Evolutionary conservation across 1,140 invertebrate genomes (phyloP), one percentile per base, ranked within the genome.

Genomic region (Calosoma granatense): DNA sequence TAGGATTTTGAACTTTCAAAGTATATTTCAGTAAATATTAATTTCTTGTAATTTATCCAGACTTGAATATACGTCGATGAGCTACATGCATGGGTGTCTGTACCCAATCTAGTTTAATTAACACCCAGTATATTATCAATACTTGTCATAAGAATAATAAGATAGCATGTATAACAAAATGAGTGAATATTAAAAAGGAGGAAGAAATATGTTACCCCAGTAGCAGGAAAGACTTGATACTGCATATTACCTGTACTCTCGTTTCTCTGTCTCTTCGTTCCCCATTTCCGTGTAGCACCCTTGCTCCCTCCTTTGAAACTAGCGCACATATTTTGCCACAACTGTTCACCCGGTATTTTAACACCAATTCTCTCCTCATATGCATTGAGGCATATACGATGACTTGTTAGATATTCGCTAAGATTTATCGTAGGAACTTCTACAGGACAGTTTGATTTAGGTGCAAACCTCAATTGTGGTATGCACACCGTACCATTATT

Each of bases 371-470:
- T 75, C 64, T 85, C 81, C 63, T 87, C 78, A 63, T 87, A 87
- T 0, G 84, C 81, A 57, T 80, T 81, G 54, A 88, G 78, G 65
- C 84, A 86, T 1, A 89, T 84, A 60, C 82, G 86, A 57, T 85
- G 80, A 59, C 83, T 85, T 36, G 83, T 86, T 14, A 88, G 69
- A 64, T 84, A 85, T 65, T 88, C 86, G 41, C 81, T 84, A 19
- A 87, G 76, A 69, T 83, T 85, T 0, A 88, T 74, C n/a, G 81
- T 74, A 0, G 86, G 86, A 2, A 87, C 66, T 59, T 83, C 78
- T 43, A 89, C 81, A 63, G 80, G 77, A 1, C 76, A 74, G 43
- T 78, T 78, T 0, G 76, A 68, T n/a, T 76, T 78, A 12, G 78
- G 74, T 1, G 77, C 64, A 22, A 79, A 67, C 22, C 79, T 65